A percentile compares a stretch with the other conserved stretches of the same genome.
Conservation (phyloP, 2,797 vertebrate genomes). For the Lophotriccus pileatus region DNA sequence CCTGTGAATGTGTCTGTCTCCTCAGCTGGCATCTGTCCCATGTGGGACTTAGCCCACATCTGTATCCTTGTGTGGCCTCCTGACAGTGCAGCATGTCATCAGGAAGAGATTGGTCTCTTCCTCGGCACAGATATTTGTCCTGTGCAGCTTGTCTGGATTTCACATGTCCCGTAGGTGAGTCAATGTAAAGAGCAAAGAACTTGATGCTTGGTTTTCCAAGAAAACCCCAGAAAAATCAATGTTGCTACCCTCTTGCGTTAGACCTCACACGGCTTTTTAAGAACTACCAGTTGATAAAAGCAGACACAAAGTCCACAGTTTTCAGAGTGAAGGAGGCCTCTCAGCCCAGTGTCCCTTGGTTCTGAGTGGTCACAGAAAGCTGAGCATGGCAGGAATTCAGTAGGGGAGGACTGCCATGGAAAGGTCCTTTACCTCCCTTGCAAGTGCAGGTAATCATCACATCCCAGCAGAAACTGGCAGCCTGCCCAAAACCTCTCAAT, state of each 20-base stretch:
- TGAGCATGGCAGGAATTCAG: not conserved
- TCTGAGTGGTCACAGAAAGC: not conserved
- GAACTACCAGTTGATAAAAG: not conserved
- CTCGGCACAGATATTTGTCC: not conserved
- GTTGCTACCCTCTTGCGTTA: not conserved
- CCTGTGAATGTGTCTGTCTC: not conserved
- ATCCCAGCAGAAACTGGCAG: not conserved
- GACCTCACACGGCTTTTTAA: not conserved
- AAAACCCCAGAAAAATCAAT: not conserved
- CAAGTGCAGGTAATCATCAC: not conserved
- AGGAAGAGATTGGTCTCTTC: not conserved
- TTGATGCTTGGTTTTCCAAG: not conserved
- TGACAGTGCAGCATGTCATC: accelerated
- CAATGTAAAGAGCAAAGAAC: not conserved
- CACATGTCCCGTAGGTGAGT: not conserved
- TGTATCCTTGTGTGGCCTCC: not conserved
- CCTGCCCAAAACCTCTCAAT: not conserved
- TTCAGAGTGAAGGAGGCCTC: not conserved
- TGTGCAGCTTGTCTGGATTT: not conserved
- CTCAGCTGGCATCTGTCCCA: not conserved
- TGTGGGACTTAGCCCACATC: not conserved
- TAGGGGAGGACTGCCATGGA: not conserved
- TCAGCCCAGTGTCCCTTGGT: not conserved
- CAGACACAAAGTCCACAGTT: not conserved
- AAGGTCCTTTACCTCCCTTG: not conserved